These are phyloP conservation scores for Aspidiotus destructor DNA, from an alignment of 2,888 invertebrate genomes.

Conservation along the genomic window DNA sequence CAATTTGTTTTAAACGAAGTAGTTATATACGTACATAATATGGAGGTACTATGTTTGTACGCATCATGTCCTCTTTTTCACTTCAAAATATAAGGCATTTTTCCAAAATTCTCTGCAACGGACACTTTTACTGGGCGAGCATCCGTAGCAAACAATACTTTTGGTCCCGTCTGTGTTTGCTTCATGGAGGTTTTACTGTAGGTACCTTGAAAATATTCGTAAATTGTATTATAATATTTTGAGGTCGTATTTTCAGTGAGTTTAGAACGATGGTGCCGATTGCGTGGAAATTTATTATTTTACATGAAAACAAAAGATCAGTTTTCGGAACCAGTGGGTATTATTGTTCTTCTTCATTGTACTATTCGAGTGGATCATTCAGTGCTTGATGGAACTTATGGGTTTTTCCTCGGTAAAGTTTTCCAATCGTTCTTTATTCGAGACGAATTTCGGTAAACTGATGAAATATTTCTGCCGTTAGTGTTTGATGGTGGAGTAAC, in stretches of 20 bases:
- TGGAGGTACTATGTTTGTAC: too few species aligned
- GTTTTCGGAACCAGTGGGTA: conserved; percentile 77
- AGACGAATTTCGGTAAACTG: not conserved
- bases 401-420: conserved; percentile 66
- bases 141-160: too few species aligned
- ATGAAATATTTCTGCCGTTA: conserved; percentile 40
- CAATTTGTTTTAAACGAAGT: too few species aligned
- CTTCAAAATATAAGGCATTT: too few species aligned
- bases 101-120: too few species aligned
- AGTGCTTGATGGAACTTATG: conserved; percentile 63
- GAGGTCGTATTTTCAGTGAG: conserved; percentile 50
- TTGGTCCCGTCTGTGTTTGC: too few species aligned
- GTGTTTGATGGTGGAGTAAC: conserved; percentile 74
- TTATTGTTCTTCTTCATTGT: conserved; percentile 81
- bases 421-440: not conserved
- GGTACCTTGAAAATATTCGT: not conserved
- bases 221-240: conserved; percentile 8
- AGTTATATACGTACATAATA: too few species aligned
- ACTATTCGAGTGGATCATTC: conserved; percentile 56
- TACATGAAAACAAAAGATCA: conserved; percentile 84
- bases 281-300: conserved; percentile 85
- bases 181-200: too few species aligned
- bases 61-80: too few species aligned
- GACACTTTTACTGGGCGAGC: too few species aligned
- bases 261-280: conserved; percentile 76